Percentiles rank a stretch among this genome's conserved stretches.
Evolutionary conservation across 1,140 invertebrate genomes (phyloP).

Genomic region (Hestina assimilis): DNA sequence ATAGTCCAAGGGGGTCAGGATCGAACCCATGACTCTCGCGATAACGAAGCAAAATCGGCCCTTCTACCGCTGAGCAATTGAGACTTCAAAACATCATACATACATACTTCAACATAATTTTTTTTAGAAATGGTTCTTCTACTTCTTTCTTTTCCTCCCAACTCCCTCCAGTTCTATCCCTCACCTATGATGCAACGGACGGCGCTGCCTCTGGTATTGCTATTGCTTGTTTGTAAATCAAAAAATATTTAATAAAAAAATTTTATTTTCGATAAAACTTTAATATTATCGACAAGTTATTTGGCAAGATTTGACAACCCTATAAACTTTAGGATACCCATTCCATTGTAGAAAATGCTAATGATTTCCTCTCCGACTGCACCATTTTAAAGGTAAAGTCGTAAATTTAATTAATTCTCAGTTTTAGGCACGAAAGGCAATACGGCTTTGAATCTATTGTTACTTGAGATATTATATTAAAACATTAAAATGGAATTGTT

Average conservation of each 20-base stretch:
- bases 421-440: constrained; percentile 28
- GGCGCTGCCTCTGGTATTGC: too few relatives aligned
- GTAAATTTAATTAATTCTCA: constrained; percentile 56
- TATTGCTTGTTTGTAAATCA: not conserved
- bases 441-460: constrained; percentile 11
- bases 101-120: too few relatives aligned
- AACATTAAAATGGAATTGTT: constrained; percentile 6
- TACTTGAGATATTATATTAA: not conserved
- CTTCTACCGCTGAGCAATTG: too few relatives aligned
- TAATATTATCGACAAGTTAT: not conserved
- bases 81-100: too few relatives aligned
- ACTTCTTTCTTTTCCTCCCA: too few relatives aligned
- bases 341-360: constrained; percentile 65
- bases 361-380: constrained; percentile 56
- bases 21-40: too few relatives aligned
- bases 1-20: too few relatives aligned
- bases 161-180: too few relatives aligned
- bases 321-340: constrained; percentile 25
- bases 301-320: not conserved
- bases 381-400: constrained; percentile 51
- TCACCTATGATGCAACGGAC: too few relatives aligned
- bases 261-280: not conserved
- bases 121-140: too few relatives aligned
- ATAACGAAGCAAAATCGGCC: too few relatives aligned
- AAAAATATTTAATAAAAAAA: not conserved